Base-by-base conservation (phyloP, 2,888 invertebrate species). In the Rhingia rostrata region DNA sequence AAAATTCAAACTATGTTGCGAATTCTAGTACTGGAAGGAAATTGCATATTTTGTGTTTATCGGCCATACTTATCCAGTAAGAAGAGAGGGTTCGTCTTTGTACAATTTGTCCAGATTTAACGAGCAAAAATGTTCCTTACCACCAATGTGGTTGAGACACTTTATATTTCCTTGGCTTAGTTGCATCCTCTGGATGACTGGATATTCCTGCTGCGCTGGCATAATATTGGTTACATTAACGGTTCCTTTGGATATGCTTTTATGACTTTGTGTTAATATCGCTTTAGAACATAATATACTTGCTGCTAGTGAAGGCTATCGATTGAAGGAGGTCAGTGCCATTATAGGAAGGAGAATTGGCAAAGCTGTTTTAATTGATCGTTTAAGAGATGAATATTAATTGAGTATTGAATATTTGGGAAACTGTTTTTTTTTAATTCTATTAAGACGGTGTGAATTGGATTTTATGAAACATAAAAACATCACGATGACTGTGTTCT, bases 211-310 rank as follows among this genome's bases (percentile, higher is more conserved):
- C 41, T 54, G 22, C 22, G 22, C 22, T 22, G 43, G 22, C 53
- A 45, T 33, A n/a, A 35, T 22, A 66, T 53, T 33, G 6, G 33
- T 53, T 43, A 33, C 30, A 39, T 53, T 32, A 41, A 33, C 9
- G 39, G 10, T 39, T 45, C 39, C 12, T 51, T 41, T 41, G 32
- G 32, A 12, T 9, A 4, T 47, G 12, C 22, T 45, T 35, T 54
- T 67, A 43, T 35, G 41, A 53, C 53, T 12, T 45, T 67, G 41
- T 56, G 54, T 45, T 45, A 56, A 51, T 66, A 33, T 41, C 33
- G 49, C 10, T 49, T 9, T 9, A 1, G 30, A 22, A 2, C 22
- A 22, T 22, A 22, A 22, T 22, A 22, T 2, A 1, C 22, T 22
- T 22, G 2, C 22, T 22, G 22, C 22, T 22, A 2, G 22, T 22